phyloP scores from a whole-genome alignment of 2,113 vertebrate species.

The Pycnonotus jocosus region DNA sequence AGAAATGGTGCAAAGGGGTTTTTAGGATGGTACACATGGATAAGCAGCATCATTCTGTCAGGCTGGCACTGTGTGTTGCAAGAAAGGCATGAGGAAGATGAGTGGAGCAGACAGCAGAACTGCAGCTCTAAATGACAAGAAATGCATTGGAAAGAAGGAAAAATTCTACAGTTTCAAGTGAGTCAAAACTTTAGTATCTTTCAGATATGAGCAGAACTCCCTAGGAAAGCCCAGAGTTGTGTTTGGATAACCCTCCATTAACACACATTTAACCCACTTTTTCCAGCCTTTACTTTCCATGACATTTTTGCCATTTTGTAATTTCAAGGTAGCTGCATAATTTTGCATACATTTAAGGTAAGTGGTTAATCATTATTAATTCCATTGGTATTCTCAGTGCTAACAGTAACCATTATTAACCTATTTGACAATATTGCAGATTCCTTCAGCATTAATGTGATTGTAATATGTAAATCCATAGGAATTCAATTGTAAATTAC shows the following conservation, averaged over 20 bases:
- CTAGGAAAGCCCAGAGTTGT: neutral
- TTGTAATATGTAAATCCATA: slow-evolving; percentile 49
- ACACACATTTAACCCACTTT: neutral
- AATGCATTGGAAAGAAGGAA: neutral
- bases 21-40: neutral
- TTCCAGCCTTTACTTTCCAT: neutral
- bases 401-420: slow-evolving; percentile 40
- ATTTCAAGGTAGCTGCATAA: slow-evolving; percentile 39
- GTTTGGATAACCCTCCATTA: neutral
- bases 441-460: slow-evolving; percentile 37
- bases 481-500: slow-evolving; percentile 49
- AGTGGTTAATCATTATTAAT: slow-evolving; percentile 42
- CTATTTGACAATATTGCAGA: slow-evolving; percentile 42
- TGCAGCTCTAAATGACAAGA: neutral
- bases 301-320: neutral
- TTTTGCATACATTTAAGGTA: slow-evolving; percentile 16
- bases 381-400: neutral
- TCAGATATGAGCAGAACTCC: neutral
- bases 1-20: neutral
- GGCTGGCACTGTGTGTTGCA: neutral
- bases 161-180: neutral
- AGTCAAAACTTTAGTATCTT: neutral
- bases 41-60: neutral
- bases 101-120: neutral
- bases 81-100: neutral